Percentiles rank a stretch among this genome's conserved stretches.
Evolutionary conservation across 2,888 invertebrate genomes (phyloP).

Genomic region (Pollenia labialis): DNA sequence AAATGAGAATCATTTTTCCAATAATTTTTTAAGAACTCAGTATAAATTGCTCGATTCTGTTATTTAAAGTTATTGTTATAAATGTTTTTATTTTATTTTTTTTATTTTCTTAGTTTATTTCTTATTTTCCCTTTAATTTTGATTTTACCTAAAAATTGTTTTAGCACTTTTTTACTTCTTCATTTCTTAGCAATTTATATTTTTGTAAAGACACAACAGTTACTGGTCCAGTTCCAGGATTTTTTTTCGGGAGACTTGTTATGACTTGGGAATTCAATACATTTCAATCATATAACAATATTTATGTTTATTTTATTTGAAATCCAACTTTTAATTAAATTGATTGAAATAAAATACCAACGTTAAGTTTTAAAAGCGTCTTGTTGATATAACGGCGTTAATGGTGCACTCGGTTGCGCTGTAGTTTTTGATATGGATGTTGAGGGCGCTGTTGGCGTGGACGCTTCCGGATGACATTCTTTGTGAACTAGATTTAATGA

Average conservation of each 20-base stretch:
- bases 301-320: constrained; percentile 50
- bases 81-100: constrained; percentile 12
- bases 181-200: constrained; percentile 74
- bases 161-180: constrained; percentile 75
- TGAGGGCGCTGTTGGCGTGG: constrained; percentile 51
- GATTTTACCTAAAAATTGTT: constrained; percentile 67
- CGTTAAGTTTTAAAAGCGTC: constrained; percentile 72
- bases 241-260: constrained; percentile 64
- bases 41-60: constrained; percentile 11
- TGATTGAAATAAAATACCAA: constrained; percentile 61
- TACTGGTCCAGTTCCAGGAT: constrained; percentile 84
- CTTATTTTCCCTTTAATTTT: constrained; percentile 62
- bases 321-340: constrained; percentile 53
- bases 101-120: constrained; percentile 48
- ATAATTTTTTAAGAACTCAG: constrained; percentile 21
- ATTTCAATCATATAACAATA: constrained; percentile 68
- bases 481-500: constrained; percentile 75
- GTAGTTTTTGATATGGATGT: constrained; percentile 56
- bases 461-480: constrained; percentile 76
- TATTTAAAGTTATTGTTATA: constrained; percentile 18
- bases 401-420: constrained; percentile 60
- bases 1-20: constrained; percentile 8
- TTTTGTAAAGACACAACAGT: constrained; percentile 84
- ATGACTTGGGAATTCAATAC: constrained; percentile 58
- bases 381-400: constrained; percentile 66